phyloP scores from a whole-genome alignment of 2,888 invertebrate species.

The Limnephilus rhombicus region DNA sequence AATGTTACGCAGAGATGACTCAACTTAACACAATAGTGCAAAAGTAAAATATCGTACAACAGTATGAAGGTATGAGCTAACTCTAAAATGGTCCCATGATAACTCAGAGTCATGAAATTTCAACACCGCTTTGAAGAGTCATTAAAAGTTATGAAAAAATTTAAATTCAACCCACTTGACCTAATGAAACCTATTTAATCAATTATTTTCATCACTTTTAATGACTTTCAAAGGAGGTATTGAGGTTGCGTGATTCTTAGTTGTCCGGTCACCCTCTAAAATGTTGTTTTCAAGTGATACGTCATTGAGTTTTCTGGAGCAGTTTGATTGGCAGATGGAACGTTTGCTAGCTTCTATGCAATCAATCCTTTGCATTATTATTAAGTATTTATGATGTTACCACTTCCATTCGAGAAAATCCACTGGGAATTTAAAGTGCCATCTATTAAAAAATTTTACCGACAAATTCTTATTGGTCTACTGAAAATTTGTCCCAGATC shows the following conservation, averaged over 20 bases:
- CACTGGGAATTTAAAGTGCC: neutral
- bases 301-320: neutral
- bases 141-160: too few species aligned
- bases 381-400: neutral
- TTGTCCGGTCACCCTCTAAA: neutral
- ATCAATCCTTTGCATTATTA: neutral
- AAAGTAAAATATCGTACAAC: too few species aligned
- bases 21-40: neutral
- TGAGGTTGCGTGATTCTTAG: too few species aligned
- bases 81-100: too few species aligned
- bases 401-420: neutral
- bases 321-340: neutral
- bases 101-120: too few species aligned
- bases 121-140: too few species aligned
- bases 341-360: neutral
- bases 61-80: neutral
- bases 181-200: too few species aligned
- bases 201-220: too few species aligned
- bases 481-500: neutral
- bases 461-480: slow-evolving; percentile 13
- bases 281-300: neutral
- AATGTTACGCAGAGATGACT: neutral
- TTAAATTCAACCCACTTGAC: too few species aligned
- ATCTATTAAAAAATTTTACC: neutral
- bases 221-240: too few species aligned